Evolutionary conservation across 1,140 invertebrate genomes (phyloP), one percentile per base, ranked within the genome.

Genomic region (Achatina immaculata): DNA sequence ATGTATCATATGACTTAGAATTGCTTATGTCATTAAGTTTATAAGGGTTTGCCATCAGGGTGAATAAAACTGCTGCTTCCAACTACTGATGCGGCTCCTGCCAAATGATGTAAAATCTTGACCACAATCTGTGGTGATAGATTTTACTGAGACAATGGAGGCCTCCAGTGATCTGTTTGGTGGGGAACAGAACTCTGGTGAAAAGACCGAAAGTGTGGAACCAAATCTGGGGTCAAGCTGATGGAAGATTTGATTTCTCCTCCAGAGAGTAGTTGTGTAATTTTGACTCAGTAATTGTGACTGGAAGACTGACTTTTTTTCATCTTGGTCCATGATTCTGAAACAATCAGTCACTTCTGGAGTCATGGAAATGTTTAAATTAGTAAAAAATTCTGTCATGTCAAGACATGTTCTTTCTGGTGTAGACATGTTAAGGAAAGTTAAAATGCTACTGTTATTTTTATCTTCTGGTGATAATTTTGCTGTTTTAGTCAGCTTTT

Each of bases 261-360:
- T 34, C 68, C 14, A 2, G 21, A 36, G n/a, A 9, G 36, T 19
- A 42, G 43, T 3, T 31, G 9, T n/a, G n/a, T n/a, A n/a, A n/a
- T n/a, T n/a, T n/a, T n/a, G 36, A 40, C n/a, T 38, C 11, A 21
- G 16, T 58, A 3, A 43, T 24, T n/a, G 48, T 40, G 31, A 19
- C 55, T n/a, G 24, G 45, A 72, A 36, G n/a, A 43, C 62, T 80
- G 31, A 90, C 85, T 91, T 91, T 81, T 87, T 90, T 76, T 91
- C 90, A 31, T 89, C 90, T 78, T 85, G 80, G 76, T 89, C 89
- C 45, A 91, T 80, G 28, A 91, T 81, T 73, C 88, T 89, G 82
- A 91, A 86, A 79, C 90, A 91, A 72, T 90, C 90, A 3, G 83
- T 88, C n/a, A 91, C 85, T 71, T 90, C 90, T 43, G 90, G 89